These are phyloP conservation scores for Anas georgica DNA, from an alignment of 2,797 vertebrate species.

Conservation along the genomic window DNA sequence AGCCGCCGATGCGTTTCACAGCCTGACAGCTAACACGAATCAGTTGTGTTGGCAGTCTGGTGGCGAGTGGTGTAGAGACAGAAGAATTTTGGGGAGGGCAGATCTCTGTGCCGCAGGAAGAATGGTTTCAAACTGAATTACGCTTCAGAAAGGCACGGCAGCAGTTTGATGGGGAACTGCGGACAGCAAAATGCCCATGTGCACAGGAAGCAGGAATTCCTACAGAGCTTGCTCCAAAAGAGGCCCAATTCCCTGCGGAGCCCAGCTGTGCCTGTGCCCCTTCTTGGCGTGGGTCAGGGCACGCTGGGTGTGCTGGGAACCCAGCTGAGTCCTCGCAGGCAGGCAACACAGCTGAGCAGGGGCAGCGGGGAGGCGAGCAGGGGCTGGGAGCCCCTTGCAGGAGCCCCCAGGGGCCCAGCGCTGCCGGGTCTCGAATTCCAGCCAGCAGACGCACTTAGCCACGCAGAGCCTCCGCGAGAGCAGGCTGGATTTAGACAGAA, in stretches of 20 bases:
- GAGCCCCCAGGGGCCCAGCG: neutral
- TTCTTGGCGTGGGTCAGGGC: neutral
- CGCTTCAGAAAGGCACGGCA: neutral
- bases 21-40: neutral
- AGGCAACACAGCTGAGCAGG: neutral
- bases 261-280: neutral
- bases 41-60: fast-evolving
- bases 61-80: neutral
- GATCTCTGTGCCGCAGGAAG: neutral
- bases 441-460: neutral
- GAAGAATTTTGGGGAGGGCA: neutral
- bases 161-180: neutral
- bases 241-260: neutral
- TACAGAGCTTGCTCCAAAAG: neutral
- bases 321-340: neutral
- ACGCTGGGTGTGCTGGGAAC: neutral
- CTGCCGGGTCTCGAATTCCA: neutral
- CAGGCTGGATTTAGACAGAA: neutral
- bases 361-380: neutral
- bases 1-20: neutral
- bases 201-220: neutral
- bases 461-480: fast-evolving
- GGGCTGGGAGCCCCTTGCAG: neutral
- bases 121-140: neutral
- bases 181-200: neutral